Conservation (phyloP, 2,888 invertebrate species). For the Agriopis aurantiaria region DNA sequence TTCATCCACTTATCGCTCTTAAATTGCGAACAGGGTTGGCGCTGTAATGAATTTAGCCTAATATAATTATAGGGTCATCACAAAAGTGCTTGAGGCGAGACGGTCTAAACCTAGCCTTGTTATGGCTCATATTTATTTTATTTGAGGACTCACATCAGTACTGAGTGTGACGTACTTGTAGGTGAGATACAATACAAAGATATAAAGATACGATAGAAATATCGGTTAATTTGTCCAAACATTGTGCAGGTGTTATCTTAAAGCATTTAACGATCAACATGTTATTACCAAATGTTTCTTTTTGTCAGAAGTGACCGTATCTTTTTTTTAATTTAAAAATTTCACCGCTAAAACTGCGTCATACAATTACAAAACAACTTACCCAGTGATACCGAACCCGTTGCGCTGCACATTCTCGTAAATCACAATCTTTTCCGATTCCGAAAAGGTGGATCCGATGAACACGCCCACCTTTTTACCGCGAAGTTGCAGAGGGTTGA, state of each 20-base stretch:
- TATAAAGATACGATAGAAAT: too few relatives aligned
- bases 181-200: too few relatives aligned
- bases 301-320: too few relatives aligned
- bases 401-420: conserved; percentile 56
- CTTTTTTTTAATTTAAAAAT: too few relatives aligned
- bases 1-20: conserved; percentile 13
- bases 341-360: too few relatives aligned
- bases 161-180: background rate
- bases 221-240: background rate
- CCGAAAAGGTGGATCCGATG: conserved; percentile 81
- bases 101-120: conserved; percentile 38
- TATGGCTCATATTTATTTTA: conserved; percentile 27
- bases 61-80: conserved; percentile 59
- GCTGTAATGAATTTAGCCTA: conserved; percentile 53
- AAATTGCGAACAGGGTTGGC: conserved; percentile 39
- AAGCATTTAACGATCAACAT: too few relatives aligned
- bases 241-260: too few relatives aligned
- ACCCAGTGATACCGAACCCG: conserved; percentile 64
- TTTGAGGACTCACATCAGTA: conserved; percentile 9
- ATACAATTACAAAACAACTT: background rate
- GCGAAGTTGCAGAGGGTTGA: conserved; percentile 78
- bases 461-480: conserved; percentile 83
- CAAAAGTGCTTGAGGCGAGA: conserved; percentile 54
- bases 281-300: too few relatives aligned
- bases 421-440: conserved; percentile 84